Percentiles rank a stretch among this genome's conserved stretches.
Conservation (phyloP, 2,797 vertebrate genomes). For the Pseudocheirus occidentalis region DNA sequence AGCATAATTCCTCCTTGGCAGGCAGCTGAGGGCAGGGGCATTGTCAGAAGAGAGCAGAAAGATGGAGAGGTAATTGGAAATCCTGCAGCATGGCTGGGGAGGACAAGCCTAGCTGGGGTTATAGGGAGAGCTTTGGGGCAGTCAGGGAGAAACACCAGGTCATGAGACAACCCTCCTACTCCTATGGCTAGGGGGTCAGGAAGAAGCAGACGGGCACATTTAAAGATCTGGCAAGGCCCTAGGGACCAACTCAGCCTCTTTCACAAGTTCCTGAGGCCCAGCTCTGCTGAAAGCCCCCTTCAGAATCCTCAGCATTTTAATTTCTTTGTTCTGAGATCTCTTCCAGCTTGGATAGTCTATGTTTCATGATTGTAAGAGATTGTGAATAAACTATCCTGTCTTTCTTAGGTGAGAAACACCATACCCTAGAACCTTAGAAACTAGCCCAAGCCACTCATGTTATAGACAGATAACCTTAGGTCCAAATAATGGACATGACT, state of each 20-base stretch:
- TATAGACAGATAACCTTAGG: neutral
- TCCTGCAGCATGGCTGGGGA: neutral
- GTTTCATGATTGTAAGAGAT: too few relatives aligned
- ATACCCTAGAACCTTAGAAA: neutral
- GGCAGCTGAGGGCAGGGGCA: neutral
- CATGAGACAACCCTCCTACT: neutral
- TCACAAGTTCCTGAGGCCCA: neutral
- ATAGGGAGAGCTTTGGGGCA: neutral
- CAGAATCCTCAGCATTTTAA: neutral
- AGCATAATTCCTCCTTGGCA: neutral
- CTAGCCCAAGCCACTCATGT: neutral
- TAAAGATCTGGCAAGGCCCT: too few relatives aligned
- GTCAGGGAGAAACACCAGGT: neutral
- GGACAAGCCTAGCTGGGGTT: neutral
- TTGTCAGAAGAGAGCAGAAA: neutral
- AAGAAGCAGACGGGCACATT: accelerated
- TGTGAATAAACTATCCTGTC: neutral
- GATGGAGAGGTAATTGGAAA: neutral
- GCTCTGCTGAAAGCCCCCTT: neutral
- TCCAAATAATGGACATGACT: neutral
- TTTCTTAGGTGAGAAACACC: neutral
- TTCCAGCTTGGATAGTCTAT: neutral
- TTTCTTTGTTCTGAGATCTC: neutral
- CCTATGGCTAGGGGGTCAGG: accelerated
- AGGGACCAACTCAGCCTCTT: too few relatives aligned